Percentiles rank a stretch among this genome's conserved stretches.
Conservation (phyloP, 2,888 invertebrate species). For the Cecidostiba fungosa region DNA sequence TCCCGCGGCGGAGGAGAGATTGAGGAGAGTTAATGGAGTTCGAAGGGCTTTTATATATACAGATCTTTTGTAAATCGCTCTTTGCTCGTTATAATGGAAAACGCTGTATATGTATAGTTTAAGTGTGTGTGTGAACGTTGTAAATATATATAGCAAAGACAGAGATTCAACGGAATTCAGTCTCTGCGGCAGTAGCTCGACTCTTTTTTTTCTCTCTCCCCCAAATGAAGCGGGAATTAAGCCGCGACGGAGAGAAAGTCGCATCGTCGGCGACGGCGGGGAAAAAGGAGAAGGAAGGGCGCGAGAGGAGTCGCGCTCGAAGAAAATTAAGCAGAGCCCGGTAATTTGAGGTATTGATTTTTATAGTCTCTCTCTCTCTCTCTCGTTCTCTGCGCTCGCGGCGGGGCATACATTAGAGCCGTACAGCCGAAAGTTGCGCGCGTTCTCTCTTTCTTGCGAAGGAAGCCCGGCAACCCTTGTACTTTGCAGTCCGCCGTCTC, state of each 20-base stretch:
- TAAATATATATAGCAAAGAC: too few relatives aligned
- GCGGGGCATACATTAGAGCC: conserved; percentile 78
- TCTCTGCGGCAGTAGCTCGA: background rate
- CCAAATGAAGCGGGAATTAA: conserved; percentile 19
- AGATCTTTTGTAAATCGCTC: background rate
- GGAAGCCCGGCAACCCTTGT: conserved; percentile 59
- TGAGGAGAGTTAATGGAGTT: conserved; percentile 4
- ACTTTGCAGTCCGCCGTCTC: conserved; percentile 51
- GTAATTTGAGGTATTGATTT: conserved; percentile 81
- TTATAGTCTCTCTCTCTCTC: conserved; percentile 78
- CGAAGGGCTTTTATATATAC: background rate
- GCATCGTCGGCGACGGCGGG: background rate
- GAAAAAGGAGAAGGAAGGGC: conserved; percentile 58
- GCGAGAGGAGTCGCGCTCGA: conserved; percentile 68
- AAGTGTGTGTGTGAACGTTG: too few relatives aligned
- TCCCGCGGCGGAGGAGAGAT: background rate
- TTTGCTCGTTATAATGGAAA: background rate
- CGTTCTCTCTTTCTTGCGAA: conserved; percentile 51
- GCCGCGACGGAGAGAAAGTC: conserved; percentile 18
- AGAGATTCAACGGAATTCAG: too few relatives aligned
- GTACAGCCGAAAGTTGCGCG: conserved; percentile 19
- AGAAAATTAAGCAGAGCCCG: conserved; percentile 80
- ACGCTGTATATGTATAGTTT: background rate
- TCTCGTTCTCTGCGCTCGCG: conserved; percentile 49
- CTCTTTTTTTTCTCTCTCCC: background rate